Conservation (phyloP, 2,113 vertebrate genomes). For the Psophia crepitans region DNA sequence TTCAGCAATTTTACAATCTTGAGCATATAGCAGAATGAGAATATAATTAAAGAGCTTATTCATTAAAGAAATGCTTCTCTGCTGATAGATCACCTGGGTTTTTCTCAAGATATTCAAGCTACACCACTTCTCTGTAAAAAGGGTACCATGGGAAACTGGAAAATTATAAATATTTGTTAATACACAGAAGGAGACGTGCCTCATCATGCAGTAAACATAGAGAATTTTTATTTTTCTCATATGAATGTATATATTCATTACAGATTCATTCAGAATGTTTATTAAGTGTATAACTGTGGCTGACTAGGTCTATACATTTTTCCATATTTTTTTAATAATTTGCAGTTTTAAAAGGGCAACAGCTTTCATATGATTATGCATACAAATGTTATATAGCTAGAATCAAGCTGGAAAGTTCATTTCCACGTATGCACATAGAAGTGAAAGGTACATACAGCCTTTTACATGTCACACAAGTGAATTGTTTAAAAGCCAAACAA, state of each 20-base stretch:
- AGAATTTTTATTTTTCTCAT: background rate
- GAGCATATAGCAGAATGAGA: conserved; percentile 34
- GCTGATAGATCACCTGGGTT: background rate
- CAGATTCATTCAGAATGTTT: background rate
- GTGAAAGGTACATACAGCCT: background rate
- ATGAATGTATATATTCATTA: background rate
- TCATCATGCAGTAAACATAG: background rate
- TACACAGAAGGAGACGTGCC: background rate
- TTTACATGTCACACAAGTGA: background rate
- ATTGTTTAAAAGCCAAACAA: background rate
- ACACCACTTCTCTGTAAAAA: background rate
- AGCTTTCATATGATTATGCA: background rate
- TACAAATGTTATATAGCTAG: background rate
- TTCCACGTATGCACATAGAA: background rate
- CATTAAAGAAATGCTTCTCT: conserved; percentile 15
- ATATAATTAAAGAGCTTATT: conserved; percentile 54
- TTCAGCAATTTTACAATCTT: conserved; percentile 57
- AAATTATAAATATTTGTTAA: background rate
- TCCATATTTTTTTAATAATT: background rate
- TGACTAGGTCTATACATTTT: background rate
- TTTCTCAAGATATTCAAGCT: background rate
- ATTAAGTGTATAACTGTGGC: background rate
- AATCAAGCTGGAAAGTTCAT: background rate
- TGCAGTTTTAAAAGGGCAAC: background rate
- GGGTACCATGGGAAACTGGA: background rate